A percentile compares a stretch with the other conserved stretches of the same genome.
phyloP scores from a whole-genome alignment of 2,888 invertebrate species.

The Anoncus sp. region DNA sequence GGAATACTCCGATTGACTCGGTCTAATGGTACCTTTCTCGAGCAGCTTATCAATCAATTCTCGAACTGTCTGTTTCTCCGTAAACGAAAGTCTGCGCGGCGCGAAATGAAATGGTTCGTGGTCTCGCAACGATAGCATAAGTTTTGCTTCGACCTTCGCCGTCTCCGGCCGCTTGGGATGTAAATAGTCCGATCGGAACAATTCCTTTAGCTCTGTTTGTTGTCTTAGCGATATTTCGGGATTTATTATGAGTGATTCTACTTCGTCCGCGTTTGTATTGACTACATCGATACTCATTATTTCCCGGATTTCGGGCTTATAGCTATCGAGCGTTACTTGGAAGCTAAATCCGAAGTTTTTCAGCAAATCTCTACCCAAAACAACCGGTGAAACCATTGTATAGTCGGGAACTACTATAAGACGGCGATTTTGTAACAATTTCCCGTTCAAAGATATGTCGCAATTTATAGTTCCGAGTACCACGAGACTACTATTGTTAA shows the following conservation, averaged over 20 bases:
- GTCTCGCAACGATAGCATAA: constrained; percentile 45
- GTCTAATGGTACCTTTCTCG: constrained; percentile 43
- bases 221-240: not conserved
- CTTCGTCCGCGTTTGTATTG: constrained; percentile 9
- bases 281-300: constrained; percentile 29
- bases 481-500: constrained; percentile 35
- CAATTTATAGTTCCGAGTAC: constrained; percentile 42
- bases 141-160: constrained; percentile 37
- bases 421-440: not conserved
- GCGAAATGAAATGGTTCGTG: constrained; percentile 57
- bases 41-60: constrained; percentile 61
- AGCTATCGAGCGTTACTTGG: not conserved
- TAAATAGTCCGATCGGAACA: constrained; percentile 43
- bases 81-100: constrained; percentile 58
- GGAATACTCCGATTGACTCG: constrained; percentile 45
- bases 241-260: constrained; percentile 19
- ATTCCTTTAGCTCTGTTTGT: constrained; percentile 29
- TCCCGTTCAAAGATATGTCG: constrained; percentile 2
- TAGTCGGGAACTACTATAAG: constrained; percentile 57
- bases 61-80: constrained; percentile 55
- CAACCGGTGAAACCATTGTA: constrained; percentile 49
- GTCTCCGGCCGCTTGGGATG: constrained; percentile 29
- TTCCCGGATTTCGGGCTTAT: not conserved
- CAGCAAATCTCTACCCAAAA: constrained; percentile 38
- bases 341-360: constrained; percentile 9